Evolutionary conservation across 1,140 invertebrate species (phyloP), one percentile per base, ranked within the genome.

Genomic region (Nephila pilipes): DNA sequence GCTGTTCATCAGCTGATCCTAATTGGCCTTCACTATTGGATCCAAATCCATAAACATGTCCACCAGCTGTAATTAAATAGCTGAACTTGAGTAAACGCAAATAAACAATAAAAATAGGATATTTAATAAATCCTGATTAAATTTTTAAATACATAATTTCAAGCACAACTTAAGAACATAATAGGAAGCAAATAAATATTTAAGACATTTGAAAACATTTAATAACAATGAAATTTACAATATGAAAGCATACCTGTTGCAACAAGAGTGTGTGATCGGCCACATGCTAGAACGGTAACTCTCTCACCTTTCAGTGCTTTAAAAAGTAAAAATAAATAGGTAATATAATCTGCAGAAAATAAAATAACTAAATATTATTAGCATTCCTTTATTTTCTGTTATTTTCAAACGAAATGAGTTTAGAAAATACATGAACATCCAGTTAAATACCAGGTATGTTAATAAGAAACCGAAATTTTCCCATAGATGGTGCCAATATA

Each of bases 201-300:
- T 63, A 8, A 6, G 10, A 60, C 16, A 60, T 22, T 20, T 5
- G 5, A 60, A n/a, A 60, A 10, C n/a, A n/a, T n/a, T n/a, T n/a
- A n/a, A n/a, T n/a, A 25, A 63, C 5, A 25, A 65, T 2, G 8
- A 29, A 25, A 25, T n/a, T 65, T n/a, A 25, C 8, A 10, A 8
- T 8, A 18, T 75, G 32, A 22, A 75, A 75, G 5, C 69, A 32
- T 75, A 97, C 97, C 97, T 95, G 97, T 97, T 25, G 96, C 96
- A 94, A 97, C 96, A n/a, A 98, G 94, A n/a, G 97, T 97, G 94
- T 97, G 97, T 36, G 96, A 96, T 94, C 97, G 96, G 32, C 97
- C 97, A 95, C 97, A 97, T 65, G 97, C 97, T n/a, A 97, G 96
- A 94, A 97, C 96, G 85, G 96, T 96, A 3, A 96, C 96, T 94